Conservation (phyloP, 2,888 invertebrate genomes). For the Microchrysa polita region DNA sequence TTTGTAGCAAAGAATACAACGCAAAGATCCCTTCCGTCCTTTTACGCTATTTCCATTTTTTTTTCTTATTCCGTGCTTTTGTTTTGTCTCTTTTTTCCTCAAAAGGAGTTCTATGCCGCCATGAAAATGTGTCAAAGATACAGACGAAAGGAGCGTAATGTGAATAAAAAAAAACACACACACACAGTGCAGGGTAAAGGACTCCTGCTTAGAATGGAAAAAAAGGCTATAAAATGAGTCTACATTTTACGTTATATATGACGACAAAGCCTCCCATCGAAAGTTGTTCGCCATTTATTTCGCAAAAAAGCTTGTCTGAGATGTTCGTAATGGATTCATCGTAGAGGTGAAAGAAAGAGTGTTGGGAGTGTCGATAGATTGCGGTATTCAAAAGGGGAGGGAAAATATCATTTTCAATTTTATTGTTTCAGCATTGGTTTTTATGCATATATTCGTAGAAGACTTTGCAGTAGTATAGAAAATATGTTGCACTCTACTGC, state of each 20-base stretch:
- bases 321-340: too few species aligned
- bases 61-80: not conserved
- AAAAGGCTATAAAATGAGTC: constrained; percentile 17
- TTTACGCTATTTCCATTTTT: constrained; percentile 9
- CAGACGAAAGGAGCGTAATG: not conserved
- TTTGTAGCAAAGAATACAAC: not conserved
- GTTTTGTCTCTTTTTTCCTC: not conserved
- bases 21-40: constrained; percentile 5
- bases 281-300: constrained; percentile 5
- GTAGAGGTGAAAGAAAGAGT: too few species aligned
- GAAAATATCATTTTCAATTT: too few species aligned
- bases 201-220: not conserved
- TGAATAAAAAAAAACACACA: too few species aligned
- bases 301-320: too few species aligned
- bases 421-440: too few species aligned
- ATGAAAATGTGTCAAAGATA: not conserved
- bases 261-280: not conserved
- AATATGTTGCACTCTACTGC: too few species aligned
- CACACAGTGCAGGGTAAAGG: too few species aligned
- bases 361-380: too few species aligned
- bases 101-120: not conserved
- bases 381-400: too few species aligned
- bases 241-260: constrained; percentile 4
- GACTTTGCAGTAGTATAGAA: too few species aligned
- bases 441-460: too few species aligned